Conservation (phyloP, 1,140 invertebrate species). For the Drosophila subpulchrella region DNA sequence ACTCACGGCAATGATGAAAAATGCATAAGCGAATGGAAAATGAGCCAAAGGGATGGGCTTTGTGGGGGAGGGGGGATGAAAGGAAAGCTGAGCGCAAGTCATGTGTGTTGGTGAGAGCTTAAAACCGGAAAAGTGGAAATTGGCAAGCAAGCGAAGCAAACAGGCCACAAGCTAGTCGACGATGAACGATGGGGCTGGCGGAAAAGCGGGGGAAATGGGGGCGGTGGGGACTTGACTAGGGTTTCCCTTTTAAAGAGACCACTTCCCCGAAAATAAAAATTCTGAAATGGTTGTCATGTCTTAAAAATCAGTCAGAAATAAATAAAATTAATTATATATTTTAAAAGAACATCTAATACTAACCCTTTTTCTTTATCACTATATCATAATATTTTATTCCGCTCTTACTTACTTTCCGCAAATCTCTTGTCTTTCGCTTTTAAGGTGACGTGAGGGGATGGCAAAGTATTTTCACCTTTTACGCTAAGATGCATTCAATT, state of each 20-base stretch:
- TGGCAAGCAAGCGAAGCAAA: conserved; percentile 73
- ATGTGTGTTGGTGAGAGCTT: conserved; percentile 56
- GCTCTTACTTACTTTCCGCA: neutral
- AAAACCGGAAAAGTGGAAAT: conserved; percentile 80
- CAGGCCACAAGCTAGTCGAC: conserved; percentile 55
- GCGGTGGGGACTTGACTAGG: conserved; percentile 1
- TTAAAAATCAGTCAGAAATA: neutral
- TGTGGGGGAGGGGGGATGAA: neutral
- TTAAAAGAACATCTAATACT: too few relatives aligned
- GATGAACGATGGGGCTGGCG: conserved; percentile 5
- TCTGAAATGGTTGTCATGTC: neutral
- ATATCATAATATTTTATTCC: neutral
- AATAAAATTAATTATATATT: too few relatives aligned
- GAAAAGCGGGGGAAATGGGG: neutral
- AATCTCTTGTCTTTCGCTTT: conserved; percentile 5
- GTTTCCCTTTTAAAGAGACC: conserved; percentile 11
- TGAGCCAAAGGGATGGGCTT: conserved; percentile 29
- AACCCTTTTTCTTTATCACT: neutral
- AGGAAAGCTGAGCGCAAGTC: conserved; percentile 4
- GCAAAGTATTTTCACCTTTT: conserved; percentile 73
- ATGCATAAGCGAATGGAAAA: conserved; percentile 67
- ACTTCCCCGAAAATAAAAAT: neutral
- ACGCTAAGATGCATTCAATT: conserved; percentile 77
- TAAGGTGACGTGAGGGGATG: neutral
- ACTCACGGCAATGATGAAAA: conserved; percentile 55